These are phyloP conservation scores for Phylloscopus whistleri DNA, from an alignment of 2,113 vertebrate species.

Conservation along the genomic window DNA sequence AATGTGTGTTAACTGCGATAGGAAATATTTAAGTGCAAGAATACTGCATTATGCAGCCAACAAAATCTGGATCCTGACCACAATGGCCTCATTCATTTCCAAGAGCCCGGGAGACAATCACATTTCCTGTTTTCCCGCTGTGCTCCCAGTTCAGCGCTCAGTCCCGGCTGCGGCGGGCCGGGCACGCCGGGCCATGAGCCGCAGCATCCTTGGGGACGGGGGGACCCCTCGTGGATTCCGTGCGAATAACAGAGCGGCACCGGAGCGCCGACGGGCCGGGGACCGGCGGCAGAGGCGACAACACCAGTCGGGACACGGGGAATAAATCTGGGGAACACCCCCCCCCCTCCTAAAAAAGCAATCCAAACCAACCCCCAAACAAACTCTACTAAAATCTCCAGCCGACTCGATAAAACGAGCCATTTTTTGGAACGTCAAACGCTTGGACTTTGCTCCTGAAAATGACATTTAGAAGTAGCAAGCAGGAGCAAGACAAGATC, in stretches of 20 bases:
- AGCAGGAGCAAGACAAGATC: neutral
- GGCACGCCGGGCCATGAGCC: neutral
- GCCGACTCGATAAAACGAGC: neutral
- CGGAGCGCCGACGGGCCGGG: neutral
- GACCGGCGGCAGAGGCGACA: neutral
- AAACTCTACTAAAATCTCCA: neutral
- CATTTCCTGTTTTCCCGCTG: neutral
- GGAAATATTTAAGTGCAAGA: slow-evolving; percentile 10
- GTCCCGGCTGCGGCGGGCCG: neutral
- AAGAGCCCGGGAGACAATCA: neutral
- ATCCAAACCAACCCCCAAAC: no score
- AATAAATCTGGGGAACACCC: neutral
- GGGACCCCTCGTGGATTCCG: slow-evolving; percentile 6
- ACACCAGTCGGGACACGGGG: fast-evolving
- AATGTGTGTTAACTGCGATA: neutral
- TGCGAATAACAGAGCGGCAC: neutral
- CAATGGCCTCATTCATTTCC: slow-evolving; percentile 31
- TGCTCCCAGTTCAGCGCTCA: neutral
- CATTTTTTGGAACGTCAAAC: neutral
- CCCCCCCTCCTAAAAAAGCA: fast-evolving
- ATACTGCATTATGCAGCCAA: neutral
- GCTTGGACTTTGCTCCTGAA: neutral
- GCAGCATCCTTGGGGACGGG: neutral
- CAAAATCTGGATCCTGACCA: neutral
- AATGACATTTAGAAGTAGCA: neutral